Evolutionary conservation across 2,888 invertebrate genomes (phyloP), one percentile per base, ranked within the genome.

Genomic region (Ichneumon xanthorius): DNA sequence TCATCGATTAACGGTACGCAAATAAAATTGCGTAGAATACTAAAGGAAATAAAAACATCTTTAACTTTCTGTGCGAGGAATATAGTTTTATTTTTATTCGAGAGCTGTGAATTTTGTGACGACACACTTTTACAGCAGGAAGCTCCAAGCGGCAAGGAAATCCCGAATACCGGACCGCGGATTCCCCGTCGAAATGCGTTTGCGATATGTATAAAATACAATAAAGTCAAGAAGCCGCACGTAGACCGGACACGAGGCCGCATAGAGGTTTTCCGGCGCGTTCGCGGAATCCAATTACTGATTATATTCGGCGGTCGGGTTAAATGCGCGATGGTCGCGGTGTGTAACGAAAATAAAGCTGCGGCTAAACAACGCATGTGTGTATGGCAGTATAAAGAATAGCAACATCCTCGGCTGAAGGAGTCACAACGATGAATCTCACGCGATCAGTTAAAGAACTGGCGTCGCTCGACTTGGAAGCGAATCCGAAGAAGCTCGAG

Each of bases 191-290:
- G 63, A 45, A 37, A 72, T 45, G 19, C 67, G 40, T 19, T 58
- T 33, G 58, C 26, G 22, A 72, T 14, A 67, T 68, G 50, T 30
- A 75, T 71, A 67, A 70, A 40, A 75, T 22, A 70, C 40, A 30
- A 58, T 61, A 65, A 48, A 77, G 68, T 61, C 68, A 63, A 67
- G 55, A 81, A 81, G 75, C 58, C 76, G 48, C 76, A 63, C 83
- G 16, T 26, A 75, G 67, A 73, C 73, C 88, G 90, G 89, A 91
- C 89, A 87, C 86, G 78, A 79, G 85, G 89, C 88, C 90, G 81
- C 89, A 87, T 77, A 70, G 45, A 48, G 84, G 86, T 87, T 89
- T 90, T 88, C 88, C 88, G 83, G 85, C 48, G 73, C 37, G 72
- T 84, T 87, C 81, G 80, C 72, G 61, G 86, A 90, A 88, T 86